Conservation (phyloP, 2,113 vertebrate species). For the Piprites chloris region DNA sequence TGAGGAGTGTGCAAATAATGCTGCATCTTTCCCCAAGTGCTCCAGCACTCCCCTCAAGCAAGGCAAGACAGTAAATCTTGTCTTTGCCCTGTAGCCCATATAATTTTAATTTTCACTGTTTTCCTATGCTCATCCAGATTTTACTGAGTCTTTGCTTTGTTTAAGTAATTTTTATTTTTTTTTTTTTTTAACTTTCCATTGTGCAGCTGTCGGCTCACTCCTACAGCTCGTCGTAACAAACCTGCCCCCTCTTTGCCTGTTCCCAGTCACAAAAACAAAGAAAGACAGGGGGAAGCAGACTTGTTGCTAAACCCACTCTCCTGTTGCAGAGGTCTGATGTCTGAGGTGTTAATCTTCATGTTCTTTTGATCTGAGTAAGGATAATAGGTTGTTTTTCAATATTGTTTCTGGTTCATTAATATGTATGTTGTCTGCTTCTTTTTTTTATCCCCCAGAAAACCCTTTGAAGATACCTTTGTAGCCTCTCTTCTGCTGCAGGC, state of each 20-base stretch:
- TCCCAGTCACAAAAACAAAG: not conserved
- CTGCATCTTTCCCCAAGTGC: not conserved
- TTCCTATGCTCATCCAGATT: not conserved
- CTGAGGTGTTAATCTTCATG: constrained; percentile 60
- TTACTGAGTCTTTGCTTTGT: not conserved
- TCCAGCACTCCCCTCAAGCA: not conserved
- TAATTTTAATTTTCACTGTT: not conserved
- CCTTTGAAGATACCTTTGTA: constrained; percentile 70
- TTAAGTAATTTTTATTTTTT: not conserved
- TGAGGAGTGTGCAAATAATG: not conserved
- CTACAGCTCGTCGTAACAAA: not conserved
- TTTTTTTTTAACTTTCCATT: not conserved
- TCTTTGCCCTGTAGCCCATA: not conserved
- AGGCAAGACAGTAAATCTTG: not conserved
- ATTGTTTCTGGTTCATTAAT: constrained; percentile 71
- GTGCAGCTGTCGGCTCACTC: not conserved
- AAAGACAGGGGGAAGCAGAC: not conserved
- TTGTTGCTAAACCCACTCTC: not conserved
- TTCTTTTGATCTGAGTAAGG: constrained; percentile 68
- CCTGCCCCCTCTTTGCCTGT: not conserved
- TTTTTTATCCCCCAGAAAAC: not conserved
- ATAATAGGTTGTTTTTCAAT: constrained; percentile 69
- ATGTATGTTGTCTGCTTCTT: constrained; percentile 54
- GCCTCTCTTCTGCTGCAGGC: constrained; percentile 48
- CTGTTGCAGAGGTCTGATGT: constrained; percentile 37